Percentiles rank a stretch among this genome's conserved stretches.
These are phyloP conservation scores for Larimichthys polyactis DNA, from an alignment of 2,113 vertebrate species.

Conservation along the genomic window DNA sequence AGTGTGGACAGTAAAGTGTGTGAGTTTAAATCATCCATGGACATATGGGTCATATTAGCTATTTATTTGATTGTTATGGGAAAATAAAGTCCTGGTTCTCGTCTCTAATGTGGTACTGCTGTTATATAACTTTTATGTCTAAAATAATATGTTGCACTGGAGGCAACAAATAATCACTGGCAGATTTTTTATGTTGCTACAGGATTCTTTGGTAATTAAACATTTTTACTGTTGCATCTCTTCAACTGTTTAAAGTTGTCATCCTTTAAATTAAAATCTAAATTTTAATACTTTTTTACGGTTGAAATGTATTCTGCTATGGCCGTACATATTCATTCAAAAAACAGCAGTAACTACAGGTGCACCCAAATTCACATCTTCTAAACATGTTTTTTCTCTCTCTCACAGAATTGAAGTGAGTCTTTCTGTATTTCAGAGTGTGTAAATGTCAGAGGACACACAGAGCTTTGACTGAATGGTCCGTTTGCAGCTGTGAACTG, in stretches of 20 bases:
- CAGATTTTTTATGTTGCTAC: too few species aligned
- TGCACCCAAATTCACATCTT: not conserved
- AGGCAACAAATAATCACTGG: too few species aligned
- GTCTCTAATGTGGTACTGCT: too few species aligned
- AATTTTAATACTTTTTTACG: not conserved
- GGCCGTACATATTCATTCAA: not conserved
- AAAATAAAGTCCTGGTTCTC: not conserved
- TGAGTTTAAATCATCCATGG: too few species aligned
- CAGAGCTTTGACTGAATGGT: not conserved
- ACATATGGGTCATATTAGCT: not conserved
- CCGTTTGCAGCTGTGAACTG: constrained; percentile 6
- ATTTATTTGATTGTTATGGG: not conserved
- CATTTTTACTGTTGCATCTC: not conserved
- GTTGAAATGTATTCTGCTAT: not conserved
- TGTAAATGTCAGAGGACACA: not conserved
- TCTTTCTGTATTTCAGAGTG: not conserved
- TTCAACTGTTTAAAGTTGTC: not conserved
- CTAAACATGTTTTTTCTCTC: not conserved
- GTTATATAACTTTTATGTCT: too few species aligned
- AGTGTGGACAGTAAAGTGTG: too few species aligned
- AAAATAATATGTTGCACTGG: too few species aligned
- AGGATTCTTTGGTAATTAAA: not conserved
- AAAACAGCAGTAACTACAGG: not conserved
- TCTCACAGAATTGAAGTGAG: not conserved
- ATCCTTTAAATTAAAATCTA: not conserved